A percentile compares a stretch with the other conserved stretches of the same genome.
Evolutionary conservation across 2,888 invertebrate species (phyloP).

Genomic region (Tipula vernalis): DNA sequence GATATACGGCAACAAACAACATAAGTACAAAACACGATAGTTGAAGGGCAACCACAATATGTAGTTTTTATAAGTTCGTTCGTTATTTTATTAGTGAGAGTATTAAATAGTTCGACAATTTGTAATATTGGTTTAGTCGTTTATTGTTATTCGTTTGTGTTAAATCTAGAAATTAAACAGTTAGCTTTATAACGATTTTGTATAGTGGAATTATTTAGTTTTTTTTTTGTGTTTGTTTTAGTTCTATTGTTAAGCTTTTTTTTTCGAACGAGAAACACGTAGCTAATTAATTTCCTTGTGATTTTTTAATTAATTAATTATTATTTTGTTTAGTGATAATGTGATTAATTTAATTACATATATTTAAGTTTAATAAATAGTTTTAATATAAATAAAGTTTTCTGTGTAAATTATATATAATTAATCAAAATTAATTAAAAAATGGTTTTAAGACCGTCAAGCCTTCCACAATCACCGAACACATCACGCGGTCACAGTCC

Average conservation of each 20-base stretch:
- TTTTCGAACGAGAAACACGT: background rate
- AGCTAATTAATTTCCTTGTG: background rate
- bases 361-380: background rate
- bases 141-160: background rate
- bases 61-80: background rate
- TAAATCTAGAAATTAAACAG: background rate
- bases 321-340: background rate
- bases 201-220: background rate
- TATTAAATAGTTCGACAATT: background rate
- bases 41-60: background rate
- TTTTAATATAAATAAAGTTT: background rate
- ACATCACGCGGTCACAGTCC: conserved; percentile 5
- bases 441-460: conserved; percentile 10
- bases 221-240: background rate
- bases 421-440: background rate
- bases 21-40: background rate
- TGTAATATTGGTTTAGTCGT: background rate
- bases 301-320: background rate
- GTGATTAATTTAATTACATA: background rate
- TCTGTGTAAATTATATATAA: background rate
- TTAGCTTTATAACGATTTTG: background rate
- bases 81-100: background rate
- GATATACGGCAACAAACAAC: background rate
- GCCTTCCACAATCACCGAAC: conserved; percentile 5
- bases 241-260: background rate